Evolutionary conservation across 1,140 invertebrate genomes (phyloP).

Genomic region (Megalopta genalis): DNA sequence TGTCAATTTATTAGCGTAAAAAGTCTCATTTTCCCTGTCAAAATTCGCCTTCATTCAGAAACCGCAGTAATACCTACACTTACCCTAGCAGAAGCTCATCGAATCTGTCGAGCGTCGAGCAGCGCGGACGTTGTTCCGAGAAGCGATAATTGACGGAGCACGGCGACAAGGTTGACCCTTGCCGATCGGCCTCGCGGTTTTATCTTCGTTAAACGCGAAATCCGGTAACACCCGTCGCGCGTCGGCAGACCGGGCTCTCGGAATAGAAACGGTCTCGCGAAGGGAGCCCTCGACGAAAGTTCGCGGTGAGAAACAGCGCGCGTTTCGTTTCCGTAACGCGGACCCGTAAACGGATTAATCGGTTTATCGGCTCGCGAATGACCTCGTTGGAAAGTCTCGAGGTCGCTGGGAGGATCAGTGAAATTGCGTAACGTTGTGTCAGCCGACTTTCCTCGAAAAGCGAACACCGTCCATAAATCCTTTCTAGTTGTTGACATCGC

Average conservation of each 20-base stretch:
- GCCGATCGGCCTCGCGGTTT: constrained; percentile 46
- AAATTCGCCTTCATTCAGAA: too few species aligned
- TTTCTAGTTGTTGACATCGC: constrained; percentile 55
- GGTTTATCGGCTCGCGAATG: constrained; percentile 9
- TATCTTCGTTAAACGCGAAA: constrained; percentile 53
- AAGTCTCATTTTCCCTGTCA: too few species aligned
- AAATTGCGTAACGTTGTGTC: constrained; percentile 59
- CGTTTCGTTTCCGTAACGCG: not conserved
- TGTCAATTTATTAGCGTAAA: too few species aligned
- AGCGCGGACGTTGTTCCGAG: constrained; percentile 39
- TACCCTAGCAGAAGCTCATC: too few species aligned
- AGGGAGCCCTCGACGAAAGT: too few species aligned
- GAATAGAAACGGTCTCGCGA: too few species aligned
- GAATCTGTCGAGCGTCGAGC: not conserved
- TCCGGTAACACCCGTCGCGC: constrained; percentile 28
- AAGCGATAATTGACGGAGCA: constrained; percentile 40
- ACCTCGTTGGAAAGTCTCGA: constrained; percentile 16
- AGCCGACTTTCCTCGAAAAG: constrained; percentile 59
- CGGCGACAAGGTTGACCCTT: constrained; percentile 54
- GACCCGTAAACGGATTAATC: not conserved
- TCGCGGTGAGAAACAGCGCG: too few species aligned
- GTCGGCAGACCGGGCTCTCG: too few species aligned
- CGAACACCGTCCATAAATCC: constrained; percentile 53
- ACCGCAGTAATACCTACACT: too few species aligned
- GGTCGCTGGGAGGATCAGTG: constrained; percentile 5